phyloP scores from a whole-genome alignment of 1,140 invertebrate species.

The Thalassaphorura encarpata region DNA sequence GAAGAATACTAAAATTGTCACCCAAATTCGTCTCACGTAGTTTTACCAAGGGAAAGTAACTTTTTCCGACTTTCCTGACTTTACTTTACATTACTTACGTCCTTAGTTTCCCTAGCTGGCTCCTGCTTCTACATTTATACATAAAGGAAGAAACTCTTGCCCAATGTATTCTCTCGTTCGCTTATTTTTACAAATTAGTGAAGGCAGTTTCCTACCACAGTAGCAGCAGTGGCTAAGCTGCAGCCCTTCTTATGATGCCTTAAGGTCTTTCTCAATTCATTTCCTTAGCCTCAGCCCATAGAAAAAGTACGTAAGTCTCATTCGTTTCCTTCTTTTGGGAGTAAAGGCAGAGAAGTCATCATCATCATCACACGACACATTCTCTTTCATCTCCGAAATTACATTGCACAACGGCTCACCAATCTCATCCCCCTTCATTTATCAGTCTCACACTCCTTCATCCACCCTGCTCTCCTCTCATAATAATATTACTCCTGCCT shows the following conservation, averaged over 20 bases:
- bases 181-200: slow-evolving; percentile 34
- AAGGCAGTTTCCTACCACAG: too few relatives aligned
- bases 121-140: too few relatives aligned
- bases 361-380: background rate
- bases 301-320: background rate
- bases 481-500: background rate
- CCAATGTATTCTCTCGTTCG: slow-evolving; percentile 19
- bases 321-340: background rate
- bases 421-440: background rate
- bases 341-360: background rate
- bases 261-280: background rate
- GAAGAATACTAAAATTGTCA: slow-evolving; percentile 30
- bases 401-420: too few relatives aligned
- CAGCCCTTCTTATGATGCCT: slow-evolving; percentile 3
- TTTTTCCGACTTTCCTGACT: background rate
- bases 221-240: background rate
- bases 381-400: background rate
- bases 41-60: slow-evolving; percentile 24
- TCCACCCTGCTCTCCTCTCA: too few relatives aligned
- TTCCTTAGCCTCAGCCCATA: background rate
- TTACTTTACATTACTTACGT: slow-evolving; percentile 4
- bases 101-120: too few relatives aligned
- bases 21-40: slow-evolving; percentile 33
- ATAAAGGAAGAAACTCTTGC: too few relatives aligned
- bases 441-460: background rate